Percentiles rank a stretch among this genome's conserved stretches.
These are phyloP conservation scores for Monomorium pharaonis DNA, from an alignment of 1,140 invertebrate species.

Conservation along the genomic window DNA sequence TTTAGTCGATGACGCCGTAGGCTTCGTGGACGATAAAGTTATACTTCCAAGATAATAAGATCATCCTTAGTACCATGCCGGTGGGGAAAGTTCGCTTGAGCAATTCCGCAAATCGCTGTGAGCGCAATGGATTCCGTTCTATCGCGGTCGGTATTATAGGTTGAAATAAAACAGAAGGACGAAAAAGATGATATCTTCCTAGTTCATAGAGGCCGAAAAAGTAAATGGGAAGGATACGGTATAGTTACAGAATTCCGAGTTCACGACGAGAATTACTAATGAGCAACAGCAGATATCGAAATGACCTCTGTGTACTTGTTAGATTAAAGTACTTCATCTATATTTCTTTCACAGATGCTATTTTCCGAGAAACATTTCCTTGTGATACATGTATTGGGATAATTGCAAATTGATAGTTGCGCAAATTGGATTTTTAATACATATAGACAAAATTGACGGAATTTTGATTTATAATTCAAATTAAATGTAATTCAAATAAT, in stretches of 20 bases:
- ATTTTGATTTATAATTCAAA: neutral
- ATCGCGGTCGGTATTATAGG: slow-evolving; percentile 10
- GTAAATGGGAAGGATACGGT: neutral
- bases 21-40: slow-evolving; percentile 60
- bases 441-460: neutral
- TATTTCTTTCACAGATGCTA: neutral
- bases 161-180: slow-evolving; percentile 25
- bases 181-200: neutral
- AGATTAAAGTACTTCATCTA: neutral
- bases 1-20: slow-evolving; percentile 42
- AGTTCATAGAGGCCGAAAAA: neutral
- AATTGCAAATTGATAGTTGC: neutral
- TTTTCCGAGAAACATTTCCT: neutral
- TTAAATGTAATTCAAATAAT: no score
- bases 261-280: slow-evolving; percentile 46
- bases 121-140: slow-evolving; percentile 57
- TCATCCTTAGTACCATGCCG: slow-evolving; percentile 4
- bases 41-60: slow-evolving; percentile 61
- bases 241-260: neutral
- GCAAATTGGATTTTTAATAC: neutral
- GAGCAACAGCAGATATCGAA: neutral
- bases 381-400: neutral
- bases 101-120: slow-evolving; percentile 58
- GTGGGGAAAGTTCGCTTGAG: neutral
- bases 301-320: neutral